Conservation (phyloP, 2,888 invertebrate genomes). For the Cephus spinipes region DNA sequence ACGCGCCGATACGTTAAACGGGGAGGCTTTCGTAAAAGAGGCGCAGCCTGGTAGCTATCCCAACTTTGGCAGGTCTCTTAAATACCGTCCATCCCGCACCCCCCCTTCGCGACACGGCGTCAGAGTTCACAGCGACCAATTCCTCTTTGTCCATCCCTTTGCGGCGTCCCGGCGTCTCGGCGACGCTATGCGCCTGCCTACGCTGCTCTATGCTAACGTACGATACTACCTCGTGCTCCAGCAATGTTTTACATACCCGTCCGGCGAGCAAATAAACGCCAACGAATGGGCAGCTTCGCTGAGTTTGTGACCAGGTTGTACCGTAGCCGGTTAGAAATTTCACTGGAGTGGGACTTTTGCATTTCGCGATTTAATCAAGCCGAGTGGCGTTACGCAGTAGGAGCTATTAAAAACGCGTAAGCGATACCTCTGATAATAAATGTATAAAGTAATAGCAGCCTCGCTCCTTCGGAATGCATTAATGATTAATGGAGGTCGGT, state of each 20-base stretch:
- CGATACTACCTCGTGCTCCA: constrained; percentile 2
- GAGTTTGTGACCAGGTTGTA: background rate
- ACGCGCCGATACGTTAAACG: constrained; percentile 42
- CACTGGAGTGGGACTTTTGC: too few species aligned
- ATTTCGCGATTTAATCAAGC: too few species aligned
- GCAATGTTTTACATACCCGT: constrained; percentile 25
- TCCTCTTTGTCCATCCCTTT: background rate
- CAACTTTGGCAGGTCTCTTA: constrained; percentile 20
- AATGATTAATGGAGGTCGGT: too few species aligned
- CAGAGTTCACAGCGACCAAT: too few species aligned
- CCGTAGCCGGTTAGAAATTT: too few species aligned
- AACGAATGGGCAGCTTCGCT: constrained; percentile 2
- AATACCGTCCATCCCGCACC: constrained; percentile 1
- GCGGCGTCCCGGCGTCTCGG: too few species aligned
- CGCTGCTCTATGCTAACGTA: background rate
- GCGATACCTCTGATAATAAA: too few species aligned
- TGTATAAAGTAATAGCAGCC: too few species aligned
- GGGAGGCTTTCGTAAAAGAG: constrained; percentile 22
- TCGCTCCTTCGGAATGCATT: too few species aligned
- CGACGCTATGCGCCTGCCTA: background rate
- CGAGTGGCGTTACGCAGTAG: background rate
- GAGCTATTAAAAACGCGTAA: too few species aligned
- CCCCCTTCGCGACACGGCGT: background rate
- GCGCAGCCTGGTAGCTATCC: constrained; percentile 35
- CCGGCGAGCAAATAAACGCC: constrained; percentile 14